Evolutionary conservation across 2,888 invertebrate species (phyloP).

Genomic region (Podotricha telesiphe): DNA sequence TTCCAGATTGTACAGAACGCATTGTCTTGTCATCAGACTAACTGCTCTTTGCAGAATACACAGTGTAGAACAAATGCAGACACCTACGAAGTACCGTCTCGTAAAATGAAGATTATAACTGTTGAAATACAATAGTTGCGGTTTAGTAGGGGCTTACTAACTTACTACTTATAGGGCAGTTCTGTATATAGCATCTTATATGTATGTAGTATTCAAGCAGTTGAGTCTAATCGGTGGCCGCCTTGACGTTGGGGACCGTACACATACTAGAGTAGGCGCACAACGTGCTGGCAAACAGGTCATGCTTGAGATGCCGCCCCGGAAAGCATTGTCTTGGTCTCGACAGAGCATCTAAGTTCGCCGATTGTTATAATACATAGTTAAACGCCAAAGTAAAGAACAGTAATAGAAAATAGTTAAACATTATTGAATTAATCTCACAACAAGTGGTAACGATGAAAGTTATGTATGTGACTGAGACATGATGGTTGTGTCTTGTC

Average conservation of each 20-base stretch:
- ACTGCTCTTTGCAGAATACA: background rate
- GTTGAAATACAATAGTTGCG: no score
- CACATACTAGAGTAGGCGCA: slow-evolving; percentile 33
- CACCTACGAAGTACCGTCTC: background rate
- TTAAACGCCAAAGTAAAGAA: no score
- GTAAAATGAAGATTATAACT: background rate
- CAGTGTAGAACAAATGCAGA: background rate
- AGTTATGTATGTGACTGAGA: background rate
- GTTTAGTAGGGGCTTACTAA: no score
- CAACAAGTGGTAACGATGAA: no score
- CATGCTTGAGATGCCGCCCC: slow-evolving; percentile 42
- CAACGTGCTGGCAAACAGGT: slow-evolving; percentile 40
- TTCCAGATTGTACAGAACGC: slow-evolving; percentile 1
- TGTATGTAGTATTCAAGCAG: background rate
- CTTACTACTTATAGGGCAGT: no score
- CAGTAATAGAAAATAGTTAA: no score
- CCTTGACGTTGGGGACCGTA: slow-evolving; percentile 35
- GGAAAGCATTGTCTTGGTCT: slow-evolving; percentile 67
- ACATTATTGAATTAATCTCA: no score
- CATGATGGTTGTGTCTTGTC: background rate
- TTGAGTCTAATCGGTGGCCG: slow-evolving; percentile 15
- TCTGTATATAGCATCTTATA: no score
- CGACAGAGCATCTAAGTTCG: slow-evolving; percentile 26
- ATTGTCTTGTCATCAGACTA: slow-evolving; percentile 8
- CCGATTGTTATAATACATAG: background rate